Percentiles rank a stretch among this genome's conserved stretches.
Conservation (phyloP, 2,113 vertebrate genomes). For the Cheirogaleus medius region DNA sequence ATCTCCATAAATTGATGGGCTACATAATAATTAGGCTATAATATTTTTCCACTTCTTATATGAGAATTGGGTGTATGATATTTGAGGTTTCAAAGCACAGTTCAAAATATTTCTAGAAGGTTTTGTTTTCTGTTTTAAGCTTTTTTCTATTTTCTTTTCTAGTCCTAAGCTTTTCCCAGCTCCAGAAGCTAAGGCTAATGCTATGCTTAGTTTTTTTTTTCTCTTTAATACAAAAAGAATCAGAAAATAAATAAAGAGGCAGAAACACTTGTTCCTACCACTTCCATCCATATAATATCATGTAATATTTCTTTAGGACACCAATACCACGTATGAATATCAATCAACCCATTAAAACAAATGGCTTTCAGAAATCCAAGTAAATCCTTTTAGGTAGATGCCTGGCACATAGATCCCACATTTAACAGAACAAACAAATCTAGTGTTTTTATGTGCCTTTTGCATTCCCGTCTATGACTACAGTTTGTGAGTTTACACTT, state of each 20-base stretch:
- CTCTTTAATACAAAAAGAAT: not conserved
- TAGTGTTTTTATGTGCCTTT: constrained; percentile 66
- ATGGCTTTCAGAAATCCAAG: not conserved
- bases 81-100: not conserved
- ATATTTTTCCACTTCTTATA: not conserved
- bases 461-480: constrained; percentile 70
- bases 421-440: constrained; percentile 56
- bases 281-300: not conserved
- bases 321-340: not conserved
- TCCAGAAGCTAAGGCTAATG: not conserved
- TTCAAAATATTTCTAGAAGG: not conserved
- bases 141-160: not conserved
- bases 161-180: not conserved
- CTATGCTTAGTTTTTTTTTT: not conserved
- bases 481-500: constrained; percentile 81
- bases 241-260: not conserved
- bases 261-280: not conserved
- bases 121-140: constrained; percentile 4
- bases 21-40: not conserved
- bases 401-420: not conserved
- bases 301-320: not conserved
- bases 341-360: constrained; percentile 17
- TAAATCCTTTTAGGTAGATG: not conserved
- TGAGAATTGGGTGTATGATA: not conserved
- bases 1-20: not conserved